A percentile compares a stretch with the other conserved stretches of the same genome.
Conservation (phyloP, 2,888 invertebrate genomes). For the Nomada flava region DNA sequence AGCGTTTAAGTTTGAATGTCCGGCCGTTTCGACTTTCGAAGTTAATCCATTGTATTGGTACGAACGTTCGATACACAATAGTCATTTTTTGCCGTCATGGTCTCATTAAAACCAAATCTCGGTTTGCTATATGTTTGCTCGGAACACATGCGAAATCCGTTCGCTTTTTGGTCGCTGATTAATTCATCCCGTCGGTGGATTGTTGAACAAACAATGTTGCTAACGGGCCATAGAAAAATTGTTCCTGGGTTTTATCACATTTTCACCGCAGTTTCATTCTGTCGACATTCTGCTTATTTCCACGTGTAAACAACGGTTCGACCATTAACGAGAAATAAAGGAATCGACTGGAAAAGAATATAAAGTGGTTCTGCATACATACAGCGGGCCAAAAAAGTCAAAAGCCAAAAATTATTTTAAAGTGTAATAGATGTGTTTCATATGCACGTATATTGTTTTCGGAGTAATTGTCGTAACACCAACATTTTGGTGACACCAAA, state of each 20-base stretch:
- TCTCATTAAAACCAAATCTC: not conserved
- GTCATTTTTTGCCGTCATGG: not conserved
- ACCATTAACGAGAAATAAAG: not conserved
- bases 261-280: not conserved
- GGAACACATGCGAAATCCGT: not conserved
- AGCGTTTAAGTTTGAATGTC: not conserved
- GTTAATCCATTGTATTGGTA: not conserved
- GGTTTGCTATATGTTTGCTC: not conserved
- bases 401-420: too few species aligned
- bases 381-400: not conserved
- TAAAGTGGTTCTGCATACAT: not conserved
- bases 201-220: slow-evolving; percentile 27
- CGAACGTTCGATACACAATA: not conserved
- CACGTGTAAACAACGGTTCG: slow-evolving; percentile 7
- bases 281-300: slow-evolving; percentile 11
- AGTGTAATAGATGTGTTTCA: too few species aligned
- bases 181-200: not conserved
- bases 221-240: slow-evolving; percentile 26
- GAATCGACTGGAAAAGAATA: slow-evolving; percentile 7
- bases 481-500: too few species aligned
- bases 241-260: not conserved
- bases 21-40: not conserved
- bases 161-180: slow-evolving; percentile 6
- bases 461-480: too few species aligned
- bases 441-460: too few species aligned